Evolutionary conservation across 2,888 invertebrate genomes (phyloP), one percentile per base, ranked within the genome.

Genomic region (Mesochorus sp.): DNA sequence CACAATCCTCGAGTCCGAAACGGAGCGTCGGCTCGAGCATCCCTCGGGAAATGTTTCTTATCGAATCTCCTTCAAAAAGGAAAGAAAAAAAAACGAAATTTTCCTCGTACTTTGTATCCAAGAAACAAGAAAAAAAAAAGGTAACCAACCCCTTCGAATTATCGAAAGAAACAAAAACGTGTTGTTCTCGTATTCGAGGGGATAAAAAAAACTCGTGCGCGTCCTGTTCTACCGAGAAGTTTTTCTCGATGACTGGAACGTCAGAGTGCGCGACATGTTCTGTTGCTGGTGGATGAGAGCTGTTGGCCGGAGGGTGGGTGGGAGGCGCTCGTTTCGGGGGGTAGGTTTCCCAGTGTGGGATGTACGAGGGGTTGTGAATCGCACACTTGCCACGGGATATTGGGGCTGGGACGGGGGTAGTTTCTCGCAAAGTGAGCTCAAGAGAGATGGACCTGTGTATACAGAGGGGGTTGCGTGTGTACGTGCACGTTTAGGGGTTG

Each of bases 181-280:
- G 14, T 12, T 14, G 10, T 21, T 19, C 21, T n/a, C 24, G 34
- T 6, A 0, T 6, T 44, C 5, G 31, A 10, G 31, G 31, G 10
- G 31, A 1, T 44, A 37, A 37, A 5, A 42, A 42, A 1, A 42
- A 5, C 14, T 31, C 34, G 49, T 37, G 6, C 6, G 10, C 8
- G 34, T 17, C 31, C 37, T 37, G 37, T n/a, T 77, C 78, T 61
- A 67, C 67, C 74, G 70, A 59, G 84, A 84, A 84, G 83, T 87
- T 85, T 88, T 87, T 85, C 82, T 81, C 83, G 85, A 82, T 85
- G 86, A 88, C 89, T 88, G 86, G 85, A 83, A 84, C 82, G 85
- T 79, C 82, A 80, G 86, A 88, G 82, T 84, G 86, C 85, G 85
- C 87, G 86, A 84, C 86, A 86, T 86, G 85, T 85, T 86, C 86